Conservation (phyloP, 1,140 invertebrate species). For the Hyles vespertilio region DNA sequence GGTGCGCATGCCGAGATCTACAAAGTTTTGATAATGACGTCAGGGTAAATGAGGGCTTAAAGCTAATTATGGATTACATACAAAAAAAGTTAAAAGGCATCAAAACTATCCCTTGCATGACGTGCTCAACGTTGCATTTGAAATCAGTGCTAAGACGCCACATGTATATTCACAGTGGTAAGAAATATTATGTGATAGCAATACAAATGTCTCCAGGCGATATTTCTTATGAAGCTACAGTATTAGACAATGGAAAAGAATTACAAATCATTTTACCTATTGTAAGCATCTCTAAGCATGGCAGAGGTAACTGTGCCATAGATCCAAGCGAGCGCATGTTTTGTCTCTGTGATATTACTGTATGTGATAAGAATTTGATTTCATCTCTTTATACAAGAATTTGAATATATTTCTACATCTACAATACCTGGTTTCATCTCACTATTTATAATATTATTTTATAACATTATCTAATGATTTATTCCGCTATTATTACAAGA, state of each 20-base stretch:
- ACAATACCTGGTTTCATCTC: too few relatives aligned
- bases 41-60: conserved; percentile 19
- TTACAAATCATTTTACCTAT: too few relatives aligned
- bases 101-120: conserved; percentile 35
- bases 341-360: conserved; percentile 41
- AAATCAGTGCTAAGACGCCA: conserved; percentile 39
- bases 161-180: conserved; percentile 29
- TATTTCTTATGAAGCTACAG: too few relatives aligned
- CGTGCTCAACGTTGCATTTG: conserved; percentile 33
- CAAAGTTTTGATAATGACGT: conserved; percentile 19
- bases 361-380: conserved; percentile 2
- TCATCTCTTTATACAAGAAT: neutral
- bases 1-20: conserved; percentile 82
- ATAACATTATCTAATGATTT: too few relatives aligned
- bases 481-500: too few relatives aligned
- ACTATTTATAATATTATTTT: too few relatives aligned
- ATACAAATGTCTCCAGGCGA: conserved; percentile 37
- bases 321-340: conserved; percentile 29
- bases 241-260: too few relatives aligned
- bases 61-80: conserved; percentile 27
- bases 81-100: conserved; percentile 28
- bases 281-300: too few relatives aligned
- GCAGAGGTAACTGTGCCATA: conserved; percentile 40
- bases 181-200: conserved; percentile 42
- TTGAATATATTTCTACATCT: too few relatives aligned